Base-by-base conservation (phyloP, 1,140 invertebrate genomes). In the Heliconius eleuchia region DNA sequence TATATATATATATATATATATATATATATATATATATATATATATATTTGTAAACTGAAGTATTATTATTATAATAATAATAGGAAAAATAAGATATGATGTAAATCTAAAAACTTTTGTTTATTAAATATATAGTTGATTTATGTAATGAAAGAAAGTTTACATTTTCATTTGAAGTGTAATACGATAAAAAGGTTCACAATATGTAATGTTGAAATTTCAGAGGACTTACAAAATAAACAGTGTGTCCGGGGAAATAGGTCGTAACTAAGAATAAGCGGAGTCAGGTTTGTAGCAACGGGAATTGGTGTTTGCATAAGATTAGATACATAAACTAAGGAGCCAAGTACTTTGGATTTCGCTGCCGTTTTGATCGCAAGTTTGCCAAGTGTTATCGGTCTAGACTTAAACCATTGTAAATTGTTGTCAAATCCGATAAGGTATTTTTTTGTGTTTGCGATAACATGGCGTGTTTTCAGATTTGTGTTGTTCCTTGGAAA, bases 241-340 rank as follows among this genome's bases (percentile, higher is more conserved):
- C 82, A 86, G 74, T 74, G 73, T 78, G 71, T 71, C 72, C 34
- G n/a, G 80, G 75, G 77, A 86, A 87, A 85, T 86, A 82, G 86
- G 84, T 85, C 85, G 83, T 85, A 85, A 88, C 86, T 87, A 87
- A 84, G 86, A 87, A 88, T 87, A 87, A 89, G 83, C 82, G 79
- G 82, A 77, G 83, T 85, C 82, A 86, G 84, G 82, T 86, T 81
- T 79, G 81, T 23, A 76, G 80, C 70, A 83, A 79, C 80, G 77
- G 39, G 70, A 77, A 72, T 72, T 72, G 73, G 60, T 86, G 85
- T 88, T 88, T 89, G 87, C 82, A 82, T 80, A 86, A 89, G 87
- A 87, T 88, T 85, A 87, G 85, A 87, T 85, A 85, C 84, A 85
- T 84, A 88, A 89, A 87, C 82, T 71, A 79, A 78, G 55, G 66